These are phyloP conservation scores for Aurelia aurita DNA, from an alignment of 30 jellyfish, hydroid and myxozoan genomes.

Conservation along the genomic window DNA sequence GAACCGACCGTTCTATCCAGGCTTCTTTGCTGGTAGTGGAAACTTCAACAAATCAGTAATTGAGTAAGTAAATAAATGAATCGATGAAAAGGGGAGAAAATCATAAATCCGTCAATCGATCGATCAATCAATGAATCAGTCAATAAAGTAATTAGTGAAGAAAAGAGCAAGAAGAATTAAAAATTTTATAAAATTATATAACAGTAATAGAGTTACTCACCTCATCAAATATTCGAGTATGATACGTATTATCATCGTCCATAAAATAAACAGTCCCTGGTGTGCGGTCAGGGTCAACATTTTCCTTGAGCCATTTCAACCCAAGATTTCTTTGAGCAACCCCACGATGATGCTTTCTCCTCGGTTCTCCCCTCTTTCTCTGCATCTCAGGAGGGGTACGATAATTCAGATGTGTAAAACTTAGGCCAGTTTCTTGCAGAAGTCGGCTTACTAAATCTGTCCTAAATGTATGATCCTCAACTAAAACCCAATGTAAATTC, in stretches of 20 bases:
- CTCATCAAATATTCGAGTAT: slow-evolving; percentile 86
- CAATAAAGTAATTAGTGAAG: too few relatives aligned
- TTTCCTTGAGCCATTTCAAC: slow-evolving; percentile 88
- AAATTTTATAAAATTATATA: too few relatives aligned
- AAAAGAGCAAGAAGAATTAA: too few relatives aligned
- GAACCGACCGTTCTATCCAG: too few relatives aligned
- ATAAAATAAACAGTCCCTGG: slow-evolving; percentile 95
- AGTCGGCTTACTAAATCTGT: slow-evolving; percentile 87
- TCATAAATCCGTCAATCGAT: too few relatives aligned
- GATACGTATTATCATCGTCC: slow-evolving; percentile 99
- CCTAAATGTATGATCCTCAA: slow-evolving; percentile 89
- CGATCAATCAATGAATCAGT: too few relatives aligned
- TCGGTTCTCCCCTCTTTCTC: slow-evolving; percentile 83
- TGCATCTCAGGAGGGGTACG: slow-evolving; percentile 92
- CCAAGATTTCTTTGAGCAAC: slow-evolving; percentile 94
- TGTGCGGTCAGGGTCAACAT: slow-evolving; percentile 85
- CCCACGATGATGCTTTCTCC: slow-evolving; percentile 98
- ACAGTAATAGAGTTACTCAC: slow-evolving; percentile 22
- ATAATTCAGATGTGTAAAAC: slow-evolving; percentile 88
- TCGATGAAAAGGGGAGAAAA: too few relatives aligned
- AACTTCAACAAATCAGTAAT: too few relatives aligned
- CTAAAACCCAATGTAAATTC: slow-evolving; percentile 92
- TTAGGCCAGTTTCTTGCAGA: slow-evolving; percentile 92
- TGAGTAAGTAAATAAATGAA: too few relatives aligned
- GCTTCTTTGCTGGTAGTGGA: too few relatives aligned